These are phyloP conservation scores for Bos indicus DNA, from an alignment of 2,113 vertebrate species.

Conservation along the genomic window DNA sequence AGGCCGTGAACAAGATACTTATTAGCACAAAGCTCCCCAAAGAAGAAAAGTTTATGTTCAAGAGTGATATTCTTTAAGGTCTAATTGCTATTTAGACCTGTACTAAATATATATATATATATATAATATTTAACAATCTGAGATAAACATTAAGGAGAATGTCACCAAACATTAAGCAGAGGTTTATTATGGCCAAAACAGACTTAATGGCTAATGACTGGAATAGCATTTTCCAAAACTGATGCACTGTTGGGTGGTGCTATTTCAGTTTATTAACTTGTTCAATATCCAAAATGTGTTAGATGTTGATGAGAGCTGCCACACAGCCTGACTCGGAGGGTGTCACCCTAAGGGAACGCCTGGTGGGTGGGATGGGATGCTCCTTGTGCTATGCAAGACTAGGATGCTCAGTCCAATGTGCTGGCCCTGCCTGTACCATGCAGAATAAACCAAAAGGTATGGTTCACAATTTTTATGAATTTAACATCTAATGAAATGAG, in stretches of 20 bases:
- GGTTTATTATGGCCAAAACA: conserved; percentile 4
- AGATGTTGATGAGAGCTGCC: neutral
- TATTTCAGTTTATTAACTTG: neutral
- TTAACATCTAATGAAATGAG: conserved; percentile 61
- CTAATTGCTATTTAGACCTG: conserved; percentile 51
- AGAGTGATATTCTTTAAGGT: conserved; percentile 70
- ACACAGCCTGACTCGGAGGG: rapidly evolving
- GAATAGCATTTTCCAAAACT: neutral
- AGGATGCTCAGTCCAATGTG: neutral
- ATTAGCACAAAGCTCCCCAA: conserved; percentile 75
- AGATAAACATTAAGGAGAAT: conserved; percentile 40
- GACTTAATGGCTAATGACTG: neutral
- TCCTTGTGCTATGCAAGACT: neutral
- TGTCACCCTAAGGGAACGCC: rapidly evolving
- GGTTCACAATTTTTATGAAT: conserved; percentile 39
- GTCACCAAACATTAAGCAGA: neutral
- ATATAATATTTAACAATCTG: conserved; percentile 42
- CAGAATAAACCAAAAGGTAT: conserved; percentile 34
- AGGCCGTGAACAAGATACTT: conserved; percentile 71
- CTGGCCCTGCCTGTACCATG: neutral
- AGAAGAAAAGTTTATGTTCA: conserved; percentile 78
- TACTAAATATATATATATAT: neutral
- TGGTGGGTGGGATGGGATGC: neutral
- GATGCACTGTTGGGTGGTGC: neutral
- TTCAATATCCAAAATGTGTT: neutral